A percentile compares a stretch with the other conserved stretches of the same genome.
Evolutionary conservation across 2,888 invertebrate species (phyloP).

Genomic region (Drosophila neoperkinsi): DNA sequence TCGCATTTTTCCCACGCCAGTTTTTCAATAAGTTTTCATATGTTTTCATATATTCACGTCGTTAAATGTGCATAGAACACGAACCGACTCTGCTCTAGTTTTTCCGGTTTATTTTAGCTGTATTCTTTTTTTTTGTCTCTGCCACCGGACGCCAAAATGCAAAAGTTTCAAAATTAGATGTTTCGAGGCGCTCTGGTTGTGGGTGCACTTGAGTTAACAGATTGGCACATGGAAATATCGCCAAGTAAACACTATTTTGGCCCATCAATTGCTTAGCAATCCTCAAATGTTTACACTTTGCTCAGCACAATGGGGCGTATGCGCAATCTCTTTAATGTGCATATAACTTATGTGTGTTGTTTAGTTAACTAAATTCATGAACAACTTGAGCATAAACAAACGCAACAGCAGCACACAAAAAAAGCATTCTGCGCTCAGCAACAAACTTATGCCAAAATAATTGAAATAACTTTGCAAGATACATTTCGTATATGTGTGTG

Average conservation of each 20-base stretch:
- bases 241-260: conserved; percentile 36
- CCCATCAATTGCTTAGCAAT: conserved; percentile 41
- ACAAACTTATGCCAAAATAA: conserved; percentile 62
- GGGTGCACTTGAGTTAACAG: conserved; percentile 58
- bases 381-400: conserved; percentile 58
- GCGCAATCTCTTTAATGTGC: conserved; percentile 55
- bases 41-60: conserved; percentile 32
- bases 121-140: neutral
- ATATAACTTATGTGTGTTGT: conserved; percentile 50
- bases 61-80: conserved; percentile 57
- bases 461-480: conserved; percentile 67
- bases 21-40: conserved; percentile 32
- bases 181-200: neutral
- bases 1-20: conserved; percentile 71
- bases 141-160: conserved; percentile 38
- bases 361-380: conserved; percentile 66
- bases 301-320: conserved; percentile 57
- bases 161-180: conserved; percentile 43
- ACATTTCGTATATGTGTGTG: conserved; percentile 23
- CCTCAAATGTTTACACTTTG: conserved; percentile 50
- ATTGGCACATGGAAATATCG: conserved; percentile 28
- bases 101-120: conserved; percentile 70
- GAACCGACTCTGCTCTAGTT: conserved; percentile 69
- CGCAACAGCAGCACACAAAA: conserved; percentile 32
- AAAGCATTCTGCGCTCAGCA: conserved; percentile 39